Evolutionary conservation across 2,797 vertebrate genomes (phyloP).

Genomic region (Poecile montanus): DNA sequence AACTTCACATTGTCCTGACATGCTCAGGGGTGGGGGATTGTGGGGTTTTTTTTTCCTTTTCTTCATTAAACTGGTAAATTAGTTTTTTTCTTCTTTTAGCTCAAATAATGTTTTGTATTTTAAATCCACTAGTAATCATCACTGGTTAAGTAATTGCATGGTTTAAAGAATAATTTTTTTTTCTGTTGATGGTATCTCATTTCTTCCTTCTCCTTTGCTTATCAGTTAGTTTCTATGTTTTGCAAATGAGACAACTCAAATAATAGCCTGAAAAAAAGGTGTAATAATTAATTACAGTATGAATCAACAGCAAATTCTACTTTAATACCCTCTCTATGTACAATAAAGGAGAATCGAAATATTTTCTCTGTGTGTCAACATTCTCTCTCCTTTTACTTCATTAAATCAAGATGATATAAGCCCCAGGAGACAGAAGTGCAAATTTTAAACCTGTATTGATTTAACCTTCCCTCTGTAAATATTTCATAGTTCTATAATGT

Average conservation of each 20-base stretch:
- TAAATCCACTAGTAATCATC: background rate
- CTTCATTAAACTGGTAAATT: background rate
- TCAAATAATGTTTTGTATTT: background rate
- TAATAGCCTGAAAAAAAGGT: conserved; percentile 45
- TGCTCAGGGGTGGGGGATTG: fast-evolving
- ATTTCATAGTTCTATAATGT: conserved; percentile 75
- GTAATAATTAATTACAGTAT: conserved; percentile 67
- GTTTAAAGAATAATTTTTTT: background rate
- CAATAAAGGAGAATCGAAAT: conserved; percentile 44
- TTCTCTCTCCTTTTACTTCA: conserved; percentile 72
- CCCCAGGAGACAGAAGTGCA: conserved; percentile 70
- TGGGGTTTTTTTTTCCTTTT: background rate
- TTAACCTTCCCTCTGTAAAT: conserved; percentile 79
- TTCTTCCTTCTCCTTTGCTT: background rate
- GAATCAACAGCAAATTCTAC: conserved; percentile 55
- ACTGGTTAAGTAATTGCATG: background rate
- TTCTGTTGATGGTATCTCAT: background rate
- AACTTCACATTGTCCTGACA: background rate
- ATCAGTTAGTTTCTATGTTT: conserved; percentile 34
- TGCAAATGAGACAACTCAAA: conserved; percentile 39
- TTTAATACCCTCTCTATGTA: conserved; percentile 57
- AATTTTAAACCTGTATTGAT: conserved; percentile 79
- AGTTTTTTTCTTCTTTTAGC: background rate
- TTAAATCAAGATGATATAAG: conserved; percentile 78
- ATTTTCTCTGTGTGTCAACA: conserved; percentile 69